A percentile compares a stretch with the other conserved stretches of the same genome.
phyloP scores from a whole-genome alignment of 2,888 invertebrate genomes.

The Sarcophaga variegata region DNA sequence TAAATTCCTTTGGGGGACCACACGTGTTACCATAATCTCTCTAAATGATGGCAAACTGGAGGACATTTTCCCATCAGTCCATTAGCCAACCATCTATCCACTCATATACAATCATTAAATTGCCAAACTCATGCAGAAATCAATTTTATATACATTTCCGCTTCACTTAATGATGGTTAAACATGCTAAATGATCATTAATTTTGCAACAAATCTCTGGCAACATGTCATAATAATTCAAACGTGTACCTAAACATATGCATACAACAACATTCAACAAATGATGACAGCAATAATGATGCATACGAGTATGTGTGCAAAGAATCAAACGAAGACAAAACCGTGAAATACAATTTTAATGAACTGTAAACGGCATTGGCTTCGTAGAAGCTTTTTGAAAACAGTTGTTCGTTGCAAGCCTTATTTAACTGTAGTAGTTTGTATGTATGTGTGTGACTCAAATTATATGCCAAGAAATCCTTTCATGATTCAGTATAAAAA shows the following conservation, averaged over 20 bases:
- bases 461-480: constrained; percentile 41
- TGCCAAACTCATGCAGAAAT: neutral
- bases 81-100: too few species aligned
- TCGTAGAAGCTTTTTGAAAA: neutral
- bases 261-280: neutral
- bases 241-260: constrained; percentile 1
- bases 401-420: neutral
- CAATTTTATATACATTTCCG: constrained; percentile 5
- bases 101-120: neutral
- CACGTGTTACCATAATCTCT: constrained; percentile 20
- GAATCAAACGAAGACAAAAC: too few species aligned
- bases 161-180: constrained; percentile 43
- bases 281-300: neutral
- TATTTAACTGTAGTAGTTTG: neutral
- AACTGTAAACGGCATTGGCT: too few species aligned
- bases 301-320: neutral
- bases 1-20: neutral
- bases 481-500: constrained; percentile 37
- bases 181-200: constrained; percentile 61
- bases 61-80: constrained; percentile 15
- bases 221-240: constrained; percentile 48
- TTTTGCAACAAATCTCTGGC: constrained; percentile 50
- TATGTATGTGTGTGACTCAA: neutral
- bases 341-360: too few species aligned
- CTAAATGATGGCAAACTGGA: constrained; percentile 1